These are phyloP conservation scores for Magallana angulata DNA, from an alignment of 1,140 invertebrate genomes.

Conservation along the genomic window DNA sequence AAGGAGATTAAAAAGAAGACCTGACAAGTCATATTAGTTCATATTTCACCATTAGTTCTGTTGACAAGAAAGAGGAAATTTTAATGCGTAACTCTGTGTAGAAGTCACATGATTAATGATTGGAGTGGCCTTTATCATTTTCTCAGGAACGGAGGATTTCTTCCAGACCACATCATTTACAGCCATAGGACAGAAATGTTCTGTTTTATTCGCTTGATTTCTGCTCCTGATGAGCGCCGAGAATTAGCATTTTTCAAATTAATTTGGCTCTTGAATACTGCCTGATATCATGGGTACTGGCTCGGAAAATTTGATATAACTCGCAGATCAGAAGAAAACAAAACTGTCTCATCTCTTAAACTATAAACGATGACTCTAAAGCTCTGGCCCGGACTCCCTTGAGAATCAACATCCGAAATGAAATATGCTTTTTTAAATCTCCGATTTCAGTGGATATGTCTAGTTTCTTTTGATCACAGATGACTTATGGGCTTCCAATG, in stretches of 20 bases:
- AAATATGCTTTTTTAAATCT: slow-evolving; percentile 37
- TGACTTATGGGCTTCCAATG: slow-evolving; percentile 30
- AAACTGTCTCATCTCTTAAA: slow-evolving; percentile 19
- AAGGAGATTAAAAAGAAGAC: neutral
- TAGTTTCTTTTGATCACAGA: slow-evolving; percentile 23
- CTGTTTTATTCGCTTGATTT: slow-evolving; percentile 38
- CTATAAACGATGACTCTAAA: slow-evolving; percentile 25
- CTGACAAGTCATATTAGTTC: slow-evolving; percentile 24
- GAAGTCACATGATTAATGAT: slow-evolving; percentile 31
- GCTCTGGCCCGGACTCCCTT: neutral
- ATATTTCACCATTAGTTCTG: slow-evolving; percentile 21
- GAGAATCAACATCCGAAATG: slow-evolving; percentile 19
- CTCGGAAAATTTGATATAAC: slow-evolving; percentile 37
- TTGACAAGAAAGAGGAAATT: slow-evolving; percentile 23
- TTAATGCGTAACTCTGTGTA: slow-evolving; percentile 27
- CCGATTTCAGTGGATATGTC: slow-evolving; percentile 15
- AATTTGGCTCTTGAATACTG: slow-evolving; percentile 54
- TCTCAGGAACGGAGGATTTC: neutral
- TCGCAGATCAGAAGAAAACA: slow-evolving; percentile 20
- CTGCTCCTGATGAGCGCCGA: slow-evolving; percentile 39
- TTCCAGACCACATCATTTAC: slow-evolving; percentile 1
- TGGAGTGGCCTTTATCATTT: slow-evolving; percentile 27
- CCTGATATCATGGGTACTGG: slow-evolving; percentile 50
- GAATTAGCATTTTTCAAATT: slow-evolving; percentile 59
- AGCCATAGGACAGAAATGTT: neutral